These are phyloP conservation scores for Hypena proboscidalis DNA, from an alignment of 2,888 invertebrate species.

Conservation along the genomic window DNA sequence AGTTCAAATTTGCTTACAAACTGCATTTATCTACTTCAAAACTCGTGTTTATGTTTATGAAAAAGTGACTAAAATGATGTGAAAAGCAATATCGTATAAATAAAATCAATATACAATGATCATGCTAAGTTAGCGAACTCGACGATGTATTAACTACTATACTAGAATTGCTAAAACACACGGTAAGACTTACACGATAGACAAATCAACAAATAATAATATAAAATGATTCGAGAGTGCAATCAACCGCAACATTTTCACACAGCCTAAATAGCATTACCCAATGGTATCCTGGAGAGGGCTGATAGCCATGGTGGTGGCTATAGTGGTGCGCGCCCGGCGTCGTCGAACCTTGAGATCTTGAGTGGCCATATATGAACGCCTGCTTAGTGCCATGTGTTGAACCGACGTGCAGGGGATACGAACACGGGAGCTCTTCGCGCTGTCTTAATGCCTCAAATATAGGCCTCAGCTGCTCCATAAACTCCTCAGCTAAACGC, in stretches of 20 bases:
- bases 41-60: slow-evolving; percentile 14
- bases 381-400: slow-evolving; percentile 86
- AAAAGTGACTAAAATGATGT: slow-evolving; percentile 22
- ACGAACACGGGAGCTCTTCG: slow-evolving; percentile 96
- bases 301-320: slow-evolving; percentile 89
- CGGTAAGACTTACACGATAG: slow-evolving; percentile 55
- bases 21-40: slow-evolving; percentile 13
- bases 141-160: slow-evolving; percentile 53
- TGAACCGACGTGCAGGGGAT: slow-evolving; percentile 94
- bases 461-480: slow-evolving; percentile 98
- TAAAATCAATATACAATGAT: slow-evolving; percentile 32
- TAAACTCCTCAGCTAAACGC: slow-evolving; percentile 95
- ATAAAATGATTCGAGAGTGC: slow-evolving; percentile 58
- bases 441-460: slow-evolving; percentile 96
- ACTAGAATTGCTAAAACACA: slow-evolving; percentile 58
- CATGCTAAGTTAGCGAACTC: slow-evolving; percentile 70
- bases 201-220: slow-evolving; percentile 54
- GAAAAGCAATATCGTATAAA: slow-evolving; percentile 29
- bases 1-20: neutral
- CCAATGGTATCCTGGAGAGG: slow-evolving; percentile 91
- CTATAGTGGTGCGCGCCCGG: slow-evolving; percentile 87
- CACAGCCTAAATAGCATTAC: slow-evolving; percentile 85
- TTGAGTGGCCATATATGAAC: slow-evolving; percentile 86
- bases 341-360: slow-evolving; percentile 87
- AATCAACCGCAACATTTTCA: slow-evolving; percentile 66